Conservation (phyloP, 2,888 invertebrate genomes). For the Scaptomyza parva region DNA sequence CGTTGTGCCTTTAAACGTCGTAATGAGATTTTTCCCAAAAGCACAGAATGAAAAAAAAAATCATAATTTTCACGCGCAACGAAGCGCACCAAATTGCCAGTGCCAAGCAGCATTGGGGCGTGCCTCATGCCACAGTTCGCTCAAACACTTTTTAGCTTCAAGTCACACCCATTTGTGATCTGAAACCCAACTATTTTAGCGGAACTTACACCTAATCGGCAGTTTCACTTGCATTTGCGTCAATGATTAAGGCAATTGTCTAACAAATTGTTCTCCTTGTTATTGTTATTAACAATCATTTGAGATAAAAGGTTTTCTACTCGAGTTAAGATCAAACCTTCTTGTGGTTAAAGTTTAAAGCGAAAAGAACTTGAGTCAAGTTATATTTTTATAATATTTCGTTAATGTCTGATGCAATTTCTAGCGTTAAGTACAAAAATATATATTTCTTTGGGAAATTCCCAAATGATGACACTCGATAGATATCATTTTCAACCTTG, state of each 20-base stretch:
- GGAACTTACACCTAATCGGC: conserved; percentile 25
- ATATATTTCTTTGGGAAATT: neutral
- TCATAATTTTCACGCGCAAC: conserved; percentile 79
- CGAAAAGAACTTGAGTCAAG: neutral
- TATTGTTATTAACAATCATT: conserved; percentile 4
- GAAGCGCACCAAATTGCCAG: conserved; percentile 72
- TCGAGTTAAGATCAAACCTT: neutral
- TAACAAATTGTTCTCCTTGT: neutral
- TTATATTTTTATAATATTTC: neutral
- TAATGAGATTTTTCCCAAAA: conserved; percentile 74
- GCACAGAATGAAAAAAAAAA: conserved; percentile 66
- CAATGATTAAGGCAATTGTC: conserved; percentile 2
- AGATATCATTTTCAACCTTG: conserved; percentile 10
- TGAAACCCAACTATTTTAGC: conserved; percentile 3
- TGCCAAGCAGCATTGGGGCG: conserved; percentile 54
- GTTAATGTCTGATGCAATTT: neutral
- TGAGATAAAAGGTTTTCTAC: neutral
- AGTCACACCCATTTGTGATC: conserved; percentile 3
- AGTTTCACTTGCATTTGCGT: conserved; percentile 13
- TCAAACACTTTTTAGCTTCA: conserved; percentile 20
- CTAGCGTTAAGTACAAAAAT: neutral
- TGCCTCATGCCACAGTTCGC: conserved; percentile 68
- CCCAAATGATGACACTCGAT: neutral
- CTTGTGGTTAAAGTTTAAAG: neutral
- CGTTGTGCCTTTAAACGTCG: conserved; percentile 54